Evolutionary conservation across 2,113 vertebrate species (phyloP).

Genomic region (Steatornis caripensis): DNA sequence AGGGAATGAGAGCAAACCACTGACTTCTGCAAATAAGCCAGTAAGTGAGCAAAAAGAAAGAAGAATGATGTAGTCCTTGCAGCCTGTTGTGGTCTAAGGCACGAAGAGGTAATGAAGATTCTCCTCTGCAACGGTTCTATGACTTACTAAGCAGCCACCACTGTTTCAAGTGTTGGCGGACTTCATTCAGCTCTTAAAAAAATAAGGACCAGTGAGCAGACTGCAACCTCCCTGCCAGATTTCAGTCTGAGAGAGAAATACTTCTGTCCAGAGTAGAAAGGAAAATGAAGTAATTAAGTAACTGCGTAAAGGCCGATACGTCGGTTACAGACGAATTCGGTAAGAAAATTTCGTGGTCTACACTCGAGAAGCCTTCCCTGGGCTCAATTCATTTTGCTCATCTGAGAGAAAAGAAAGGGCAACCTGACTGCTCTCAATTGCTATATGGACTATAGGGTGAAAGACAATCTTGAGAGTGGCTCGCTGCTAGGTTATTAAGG

Average conservation of each 20-base stretch:
- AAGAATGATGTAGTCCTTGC: not conserved
- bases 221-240: not conserved
- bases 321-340: not conserved
- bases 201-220: not conserved
- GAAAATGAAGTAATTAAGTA: not conserved
- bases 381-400: slow-evolving; percentile 12
- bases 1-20: not conserved
- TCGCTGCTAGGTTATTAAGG: slow-evolving; percentile 28
- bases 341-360: not conserved
- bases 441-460: slow-evolving; percentile 18
- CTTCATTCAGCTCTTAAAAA: not conserved
- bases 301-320: not conserved
- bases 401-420: slow-evolving; percentile 14
- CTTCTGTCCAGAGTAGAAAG: not conserved
- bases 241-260: not conserved
- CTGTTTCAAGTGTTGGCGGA: not conserved
- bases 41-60: not conserved
- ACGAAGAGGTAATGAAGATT: not conserved
- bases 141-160: not conserved
- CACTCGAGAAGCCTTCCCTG: not conserved
- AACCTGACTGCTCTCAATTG: not conserved
- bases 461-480: slow-evolving; percentile 54
- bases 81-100: not conserved
- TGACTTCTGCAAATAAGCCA: not conserved
- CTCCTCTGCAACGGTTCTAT: not conserved